Evolutionary conservation across 1,140 invertebrate species (phyloP), one percentile per base, ranked within the genome.

Genomic region (Sitobion miscanthi): DNA sequence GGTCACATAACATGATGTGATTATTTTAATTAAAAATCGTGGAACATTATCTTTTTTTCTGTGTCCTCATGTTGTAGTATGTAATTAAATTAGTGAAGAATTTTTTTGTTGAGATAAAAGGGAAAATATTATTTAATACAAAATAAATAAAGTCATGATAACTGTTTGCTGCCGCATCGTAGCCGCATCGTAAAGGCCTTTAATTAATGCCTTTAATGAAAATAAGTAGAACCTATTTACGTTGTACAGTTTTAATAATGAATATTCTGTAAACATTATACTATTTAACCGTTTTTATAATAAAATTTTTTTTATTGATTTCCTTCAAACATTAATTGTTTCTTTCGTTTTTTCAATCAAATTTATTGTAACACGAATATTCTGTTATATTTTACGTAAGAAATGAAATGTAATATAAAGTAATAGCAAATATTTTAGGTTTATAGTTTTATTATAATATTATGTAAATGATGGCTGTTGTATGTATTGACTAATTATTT

Each of bases 11-110:
- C 4, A 57, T 21, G 47, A 88, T 57, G 88, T 21, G 35, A 89
- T 57, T 57, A 89, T 89, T 89, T 89, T 89, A 57, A 89, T 89
- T 89, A 54, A 89, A 54, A 89, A 54, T 89, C 49, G 87, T 54
- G 57, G 57, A 69, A 91, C 45, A 91, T 91, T 35, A 91, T 82
- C 47, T 77, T 91, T 82, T 25, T 23, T 69, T 77, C 42, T 14
- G 25, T 91, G 38, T 91, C n/a, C 89, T 69, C 54, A 62, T 90
- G 23, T 69, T 62, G 23, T 35, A 35, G 45, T n/a, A 45, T 52
- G 47, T 35, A 87, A 87, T 87, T 87, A 87, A 87, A 49, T n/a
- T n/a, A 47, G 21, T 86, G 23, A 30, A 47, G 45, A 45, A 86
- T 86, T 47, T 47, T 86, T 86, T 35, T 30, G 45, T 45, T 17